phyloP scores from a whole-genome alignment of 2,797 vertebrate genomes.

The Tinamus major region DNA sequence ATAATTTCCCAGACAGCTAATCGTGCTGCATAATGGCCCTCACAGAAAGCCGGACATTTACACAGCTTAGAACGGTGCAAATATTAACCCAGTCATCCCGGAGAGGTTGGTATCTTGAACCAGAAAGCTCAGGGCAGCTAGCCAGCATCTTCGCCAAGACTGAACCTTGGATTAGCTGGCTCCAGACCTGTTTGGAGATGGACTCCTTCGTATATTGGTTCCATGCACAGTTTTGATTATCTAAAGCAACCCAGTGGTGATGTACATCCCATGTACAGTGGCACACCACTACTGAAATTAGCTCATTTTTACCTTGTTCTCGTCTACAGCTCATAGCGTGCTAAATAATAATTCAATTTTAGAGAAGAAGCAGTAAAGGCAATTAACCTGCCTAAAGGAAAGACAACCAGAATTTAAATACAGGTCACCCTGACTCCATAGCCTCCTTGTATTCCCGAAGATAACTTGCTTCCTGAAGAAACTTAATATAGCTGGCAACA shows the following conservation, averaged over 20 bases:
- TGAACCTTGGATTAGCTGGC: background rate
- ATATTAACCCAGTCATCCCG: background rate
- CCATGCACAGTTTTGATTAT: background rate
- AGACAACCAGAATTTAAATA: background rate
- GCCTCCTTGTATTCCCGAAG: background rate
- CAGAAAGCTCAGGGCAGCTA: background rate
- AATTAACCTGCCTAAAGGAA: background rate
- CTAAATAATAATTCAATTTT: background rate
- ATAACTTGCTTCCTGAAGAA: background rate
- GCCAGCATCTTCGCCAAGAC: background rate
- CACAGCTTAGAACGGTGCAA: background rate
- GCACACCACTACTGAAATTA: background rate
- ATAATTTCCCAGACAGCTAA: background rate
- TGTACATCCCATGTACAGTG: background rate
- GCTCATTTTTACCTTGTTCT: background rate
- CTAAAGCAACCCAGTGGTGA: background rate
- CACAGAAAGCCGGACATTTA: background rate
- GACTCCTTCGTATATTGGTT: background rate
- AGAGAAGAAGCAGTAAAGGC: background rate
- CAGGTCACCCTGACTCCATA: background rate
- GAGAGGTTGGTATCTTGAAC: background rate
- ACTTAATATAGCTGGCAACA: background rate
- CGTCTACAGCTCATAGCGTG: background rate
- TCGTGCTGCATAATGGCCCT: background rate
- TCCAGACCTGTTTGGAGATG: background rate